Evolutionary conservation across 2,888 invertebrate species (phyloP), one percentile per base, ranked within the genome.

Genomic region (Callosobruchus maculatus): DNA sequence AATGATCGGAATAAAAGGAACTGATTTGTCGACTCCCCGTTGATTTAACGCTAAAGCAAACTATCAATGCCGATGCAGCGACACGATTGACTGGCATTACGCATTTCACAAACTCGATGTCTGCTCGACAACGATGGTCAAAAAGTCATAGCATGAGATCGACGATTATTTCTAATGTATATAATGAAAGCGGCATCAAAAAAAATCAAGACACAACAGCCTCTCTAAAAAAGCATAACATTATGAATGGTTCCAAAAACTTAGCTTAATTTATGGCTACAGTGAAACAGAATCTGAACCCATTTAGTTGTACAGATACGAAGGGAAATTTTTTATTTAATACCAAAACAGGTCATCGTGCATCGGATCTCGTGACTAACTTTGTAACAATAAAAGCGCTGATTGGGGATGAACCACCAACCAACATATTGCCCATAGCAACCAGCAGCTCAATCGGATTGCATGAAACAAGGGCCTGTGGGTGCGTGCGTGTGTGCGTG

Each of bases 31-130:
- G 74, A 21, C 7, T 13, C 7, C 74, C 74, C 13, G 67, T 74
- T 30, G 74, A 74, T 22, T 71, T 74, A 30, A 74, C 71, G 71
- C 73, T 84, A 20, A 82, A 83, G 72, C 78, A 79, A 73, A 83
- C 81, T 31, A 80, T 80, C n/a, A 82, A 82, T 75, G 79, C 77
- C 71, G 78, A 82, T 78, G 79, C 71, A 20, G 74, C 68, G 21
- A 74, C 22, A 72, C 21, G 71, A 69, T 74, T 74, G 70, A 74
- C 74, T 2, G 72, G 72, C 49, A 72, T 74, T 21, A 74, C 68
- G 21, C 74, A 71, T 68, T 74, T 71, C 21, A 74, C 74, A 0
- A 74, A 74, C 68, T 74, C 74, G 22, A 73, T 75, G 73, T 22
- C 21, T 73, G 75, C 73, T 75, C 71, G 69, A 73, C 74, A 74